Conservation (phyloP, 2,113 vertebrate genomes). For the Scophthalmus maximus region DNA sequence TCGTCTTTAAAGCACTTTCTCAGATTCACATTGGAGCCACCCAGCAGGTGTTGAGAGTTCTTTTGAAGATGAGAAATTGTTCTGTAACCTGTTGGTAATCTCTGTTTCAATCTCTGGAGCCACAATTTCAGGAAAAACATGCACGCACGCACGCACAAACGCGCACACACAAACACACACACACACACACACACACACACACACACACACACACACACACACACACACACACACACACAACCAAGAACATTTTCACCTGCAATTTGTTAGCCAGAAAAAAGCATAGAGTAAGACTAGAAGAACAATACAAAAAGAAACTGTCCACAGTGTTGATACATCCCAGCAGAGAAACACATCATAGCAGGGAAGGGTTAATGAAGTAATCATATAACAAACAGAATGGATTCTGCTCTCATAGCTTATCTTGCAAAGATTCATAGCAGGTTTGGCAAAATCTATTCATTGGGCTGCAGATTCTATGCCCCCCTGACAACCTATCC, state of each 20-base stretch:
- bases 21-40: conserved; percentile 24
- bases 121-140: conserved; percentile 1
- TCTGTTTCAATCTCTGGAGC: conserved; percentile 26
- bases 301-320: not conserved
- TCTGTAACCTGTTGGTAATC: conserved; percentile 18
- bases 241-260: not conserved
- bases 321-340: not conserved
- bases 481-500: conserved; percentile 41
- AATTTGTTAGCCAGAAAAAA: conserved; percentile 18
- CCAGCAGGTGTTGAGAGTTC: conserved; percentile 43
- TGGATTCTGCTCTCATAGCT: conserved; percentile 12
- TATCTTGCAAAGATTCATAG: conserved; percentile 28
- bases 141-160: no score
- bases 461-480: conserved; percentile 21
- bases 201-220: no score
- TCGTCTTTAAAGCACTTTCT: conserved; percentile 22
- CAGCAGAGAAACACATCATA: conserved; percentile 9
- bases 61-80: conserved; percentile 28
- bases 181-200: no score
- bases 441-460: conserved; percentile 38
- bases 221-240: no score
- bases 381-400: conserved; percentile 45
- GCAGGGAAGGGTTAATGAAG: conserved; percentile 31
- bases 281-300: not conserved
- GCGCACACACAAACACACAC: no score